These are phyloP conservation scores for Ypsolopha scabrella DNA, from an alignment of 2,888 invertebrate species.

Conservation along the genomic window DNA sequence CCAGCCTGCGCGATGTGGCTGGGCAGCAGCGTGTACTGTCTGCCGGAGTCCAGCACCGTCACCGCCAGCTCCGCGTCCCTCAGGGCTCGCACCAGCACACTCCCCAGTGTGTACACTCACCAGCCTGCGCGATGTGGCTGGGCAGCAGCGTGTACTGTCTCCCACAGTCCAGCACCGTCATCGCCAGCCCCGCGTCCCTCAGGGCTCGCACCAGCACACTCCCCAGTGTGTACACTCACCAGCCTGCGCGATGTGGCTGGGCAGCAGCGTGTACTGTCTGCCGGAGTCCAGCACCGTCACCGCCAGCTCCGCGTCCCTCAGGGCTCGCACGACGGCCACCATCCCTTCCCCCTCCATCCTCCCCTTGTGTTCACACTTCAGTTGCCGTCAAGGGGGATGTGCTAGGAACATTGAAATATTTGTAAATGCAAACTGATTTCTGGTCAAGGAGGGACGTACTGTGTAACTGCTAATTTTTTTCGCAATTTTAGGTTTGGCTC, in stretches of 20 bases:
- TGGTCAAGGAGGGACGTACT: too few relatives aligned
- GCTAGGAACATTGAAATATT: conserved; percentile 17
- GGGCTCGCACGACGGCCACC: conserved; percentile 27
- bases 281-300: conserved; percentile 41
- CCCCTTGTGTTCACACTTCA: conserved; percentile 17
- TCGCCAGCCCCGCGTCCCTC: conserved; percentile 25
- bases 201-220: too few relatives aligned
- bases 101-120: too few relatives aligned
- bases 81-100: too few relatives aligned
- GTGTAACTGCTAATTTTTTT: too few relatives aligned
- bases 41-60: conserved; percentile 35
- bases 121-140: conserved; percentile 10
- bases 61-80: conserved; percentile 36
- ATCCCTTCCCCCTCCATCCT: conserved; percentile 19
- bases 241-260: conserved; percentile 15
- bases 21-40: conserved; percentile 37
- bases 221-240: too few relatives aligned
- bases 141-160: conserved; percentile 38
- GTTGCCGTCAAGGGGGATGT: conserved; percentile 23
- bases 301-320: conserved; percentile 21
- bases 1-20: conserved; percentile 12
- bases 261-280: conserved; percentile 35
- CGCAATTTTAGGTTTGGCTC: too few relatives aligned
- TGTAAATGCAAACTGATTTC: too few relatives aligned
- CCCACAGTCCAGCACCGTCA: conserved; percentile 37